phyloP scores from a whole-genome alignment of 2,888 invertebrate species.

The Plebejus argus region DNA sequence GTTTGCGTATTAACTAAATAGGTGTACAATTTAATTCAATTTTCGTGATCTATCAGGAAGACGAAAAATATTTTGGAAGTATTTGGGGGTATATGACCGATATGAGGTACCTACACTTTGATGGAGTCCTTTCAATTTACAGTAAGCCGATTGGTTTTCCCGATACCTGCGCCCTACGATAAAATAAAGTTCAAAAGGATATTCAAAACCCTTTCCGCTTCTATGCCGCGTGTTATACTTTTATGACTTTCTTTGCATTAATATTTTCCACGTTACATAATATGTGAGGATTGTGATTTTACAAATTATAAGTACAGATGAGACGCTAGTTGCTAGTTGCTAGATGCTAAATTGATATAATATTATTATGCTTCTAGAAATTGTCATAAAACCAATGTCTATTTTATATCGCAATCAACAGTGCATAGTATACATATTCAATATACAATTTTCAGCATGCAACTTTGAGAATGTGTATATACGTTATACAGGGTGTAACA shows the following conservation, averaged over 20 bases:
- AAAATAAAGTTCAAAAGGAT: slow-evolving; percentile 31
- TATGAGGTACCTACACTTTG: slow-evolving; percentile 15
- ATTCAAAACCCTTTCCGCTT: slow-evolving; percentile 16
- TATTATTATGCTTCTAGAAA: too few relatives aligned
- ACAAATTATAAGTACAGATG: background rate
- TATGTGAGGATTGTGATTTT: background rate
- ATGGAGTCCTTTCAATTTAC: slow-evolving; percentile 32
- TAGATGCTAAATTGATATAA: background rate
- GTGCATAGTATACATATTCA: too few relatives aligned
- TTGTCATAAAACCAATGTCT: too few relatives aligned
- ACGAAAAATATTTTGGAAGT: background rate
- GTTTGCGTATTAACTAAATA: background rate
- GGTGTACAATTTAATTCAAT: background rate
- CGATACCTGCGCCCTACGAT: slow-evolving; percentile 29
- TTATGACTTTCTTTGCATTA: background rate
- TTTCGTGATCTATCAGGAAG: background rate
- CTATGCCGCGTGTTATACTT: background rate
- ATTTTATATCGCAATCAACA: too few relatives aligned
- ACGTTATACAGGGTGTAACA: too few relatives aligned
- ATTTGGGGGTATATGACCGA: background rate
- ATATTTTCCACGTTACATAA: background rate
- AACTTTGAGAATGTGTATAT: too few relatives aligned
- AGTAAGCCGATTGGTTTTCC: slow-evolving; percentile 33
- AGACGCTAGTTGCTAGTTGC: too few relatives aligned
- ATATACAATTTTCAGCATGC: too few relatives aligned